Conservation (phyloP, 2,113 vertebrate genomes). For the Silurus glanis region DNA sequence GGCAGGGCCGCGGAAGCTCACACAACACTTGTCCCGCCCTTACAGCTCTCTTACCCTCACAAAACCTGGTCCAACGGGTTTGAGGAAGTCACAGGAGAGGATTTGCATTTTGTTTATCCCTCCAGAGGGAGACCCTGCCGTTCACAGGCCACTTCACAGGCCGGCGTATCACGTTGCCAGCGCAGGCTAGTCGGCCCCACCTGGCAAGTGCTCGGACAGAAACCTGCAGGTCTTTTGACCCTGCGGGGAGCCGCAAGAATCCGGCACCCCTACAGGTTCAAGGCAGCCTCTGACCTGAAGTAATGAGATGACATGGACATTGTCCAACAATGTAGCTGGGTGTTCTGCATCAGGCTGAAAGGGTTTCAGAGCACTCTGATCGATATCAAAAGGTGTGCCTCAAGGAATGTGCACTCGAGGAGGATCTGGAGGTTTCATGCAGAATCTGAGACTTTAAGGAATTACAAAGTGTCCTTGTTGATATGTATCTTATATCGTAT, state of each 20-base stretch:
- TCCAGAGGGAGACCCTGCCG: constrained; percentile 54
- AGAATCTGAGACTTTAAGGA: not conserved
- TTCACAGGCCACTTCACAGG: constrained; percentile 55
- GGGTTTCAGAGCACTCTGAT: constrained; percentile 12
- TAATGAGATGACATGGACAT: constrained; percentile 48
- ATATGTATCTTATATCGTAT: not conserved
- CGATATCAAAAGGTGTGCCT: constrained; percentile 1
- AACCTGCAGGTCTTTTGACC: constrained; percentile 46
- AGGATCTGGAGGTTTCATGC: not conserved
- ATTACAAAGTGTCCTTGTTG: not conserved
- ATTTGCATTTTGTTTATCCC: constrained; percentile 56
- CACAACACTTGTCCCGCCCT: constrained; percentile 20
- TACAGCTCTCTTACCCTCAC: constrained; percentile 26
- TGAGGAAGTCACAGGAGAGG: constrained; percentile 52
- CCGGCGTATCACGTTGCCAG: constrained; percentile 56
- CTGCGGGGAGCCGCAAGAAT: constrained; percentile 9
- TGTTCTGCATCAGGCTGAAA: constrained; percentile 17
- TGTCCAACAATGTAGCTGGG: constrained; percentile 29
- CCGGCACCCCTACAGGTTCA: constrained; percentile 25
- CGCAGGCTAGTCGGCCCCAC: constrained; percentile 50
- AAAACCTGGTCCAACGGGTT: constrained; percentile 59
- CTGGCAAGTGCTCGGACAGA: constrained; percentile 50
- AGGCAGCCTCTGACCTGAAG: constrained; percentile 45
- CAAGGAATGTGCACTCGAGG: not conserved
- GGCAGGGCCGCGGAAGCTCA: constrained; percentile 18